A percentile compares a stretch with the other conserved stretches of the same genome.
Evolutionary conservation across 2,797 vertebrate species (phyloP).

Genomic region (Erethizon dorsatum): DNA sequence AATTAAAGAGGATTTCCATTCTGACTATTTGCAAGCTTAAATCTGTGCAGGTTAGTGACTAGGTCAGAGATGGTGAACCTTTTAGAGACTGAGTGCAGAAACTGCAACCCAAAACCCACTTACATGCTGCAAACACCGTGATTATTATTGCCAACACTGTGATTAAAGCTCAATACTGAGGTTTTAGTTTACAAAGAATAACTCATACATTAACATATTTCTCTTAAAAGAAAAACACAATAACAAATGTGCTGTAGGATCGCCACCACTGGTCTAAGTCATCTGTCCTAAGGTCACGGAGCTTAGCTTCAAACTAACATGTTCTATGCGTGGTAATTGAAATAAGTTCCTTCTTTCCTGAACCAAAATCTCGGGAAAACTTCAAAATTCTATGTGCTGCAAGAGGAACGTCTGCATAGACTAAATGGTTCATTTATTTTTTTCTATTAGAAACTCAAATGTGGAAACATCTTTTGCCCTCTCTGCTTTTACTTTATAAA

Average conservation of each 20-base stretch:
- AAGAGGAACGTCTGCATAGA: neutral
- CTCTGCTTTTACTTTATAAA: neutral
- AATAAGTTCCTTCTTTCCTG: neutral
- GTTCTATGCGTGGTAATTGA: fast-evolving
- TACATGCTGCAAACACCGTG: neutral
- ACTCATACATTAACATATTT: neutral
- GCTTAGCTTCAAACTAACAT: neutral
- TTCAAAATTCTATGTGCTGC: neutral
- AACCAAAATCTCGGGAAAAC: neutral
- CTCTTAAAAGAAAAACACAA: neutral
- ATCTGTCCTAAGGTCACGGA: neutral
- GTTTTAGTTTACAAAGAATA: neutral
- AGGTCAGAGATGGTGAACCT: neutral
- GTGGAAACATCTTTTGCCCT: neutral
- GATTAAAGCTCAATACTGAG: neutral
- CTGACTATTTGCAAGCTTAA: neutral
- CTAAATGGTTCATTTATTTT: neutral
- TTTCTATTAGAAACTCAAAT: neutral
- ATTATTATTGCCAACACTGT: neutral
- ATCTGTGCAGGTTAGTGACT: neutral
- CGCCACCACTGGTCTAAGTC: neutral
- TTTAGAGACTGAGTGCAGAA: neutral
- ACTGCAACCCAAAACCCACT: neutral
- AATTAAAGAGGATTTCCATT: neutral
- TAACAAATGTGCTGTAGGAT: neutral